These are phyloP conservation scores for Odontocerum albicorne DNA, from an alignment of 2,888 invertebrate genomes.

Conservation along the genomic window DNA sequence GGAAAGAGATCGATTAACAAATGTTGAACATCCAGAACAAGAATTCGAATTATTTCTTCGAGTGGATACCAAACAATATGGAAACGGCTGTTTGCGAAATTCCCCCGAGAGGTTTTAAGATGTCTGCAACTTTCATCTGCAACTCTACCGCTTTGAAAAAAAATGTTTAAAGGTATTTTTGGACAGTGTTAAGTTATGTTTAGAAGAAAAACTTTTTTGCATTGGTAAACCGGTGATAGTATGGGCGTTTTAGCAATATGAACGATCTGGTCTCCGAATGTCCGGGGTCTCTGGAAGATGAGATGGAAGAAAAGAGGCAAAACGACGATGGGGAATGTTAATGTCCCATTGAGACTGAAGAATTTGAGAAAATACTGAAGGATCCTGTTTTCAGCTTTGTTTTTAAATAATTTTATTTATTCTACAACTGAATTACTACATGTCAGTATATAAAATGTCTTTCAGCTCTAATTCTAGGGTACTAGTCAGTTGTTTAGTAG, in stretches of 20 bases:
- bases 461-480: too few relatives aligned
- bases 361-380: too few relatives aligned
- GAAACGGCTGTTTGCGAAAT: conserved; percentile 83
- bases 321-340: conserved; percentile 25
- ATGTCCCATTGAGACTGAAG: too few relatives aligned
- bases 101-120: conserved; percentile 86
- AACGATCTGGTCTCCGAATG: conserved; percentile 92
- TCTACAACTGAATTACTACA: too few relatives aligned
- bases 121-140: conserved; percentile 94
- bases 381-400: too few relatives aligned
- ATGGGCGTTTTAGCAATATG: conserved; percentile 99
- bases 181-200: conserved; percentile 96
- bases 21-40: conserved; percentile 79
- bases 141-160: conserved; percentile 91
- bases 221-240: conserved; percentile 97
- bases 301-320: conserved; percentile 71
- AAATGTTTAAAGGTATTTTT: conserved; percentile 87
- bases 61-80: conserved; percentile 82
- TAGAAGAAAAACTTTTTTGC: conserved; percentile 94
- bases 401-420: too few relatives aligned
- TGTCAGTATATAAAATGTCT: too few relatives aligned
- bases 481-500: too few relatives aligned
- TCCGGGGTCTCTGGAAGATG: conserved; percentile 80
- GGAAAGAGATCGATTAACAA: conserved; percentile 87
- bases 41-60: conserved; percentile 78